Evolutionary conservation across 2,797 vertebrate species (phyloP), one percentile per base, ranked within the genome.

Genomic region (Cyprinella venusta): DNA sequence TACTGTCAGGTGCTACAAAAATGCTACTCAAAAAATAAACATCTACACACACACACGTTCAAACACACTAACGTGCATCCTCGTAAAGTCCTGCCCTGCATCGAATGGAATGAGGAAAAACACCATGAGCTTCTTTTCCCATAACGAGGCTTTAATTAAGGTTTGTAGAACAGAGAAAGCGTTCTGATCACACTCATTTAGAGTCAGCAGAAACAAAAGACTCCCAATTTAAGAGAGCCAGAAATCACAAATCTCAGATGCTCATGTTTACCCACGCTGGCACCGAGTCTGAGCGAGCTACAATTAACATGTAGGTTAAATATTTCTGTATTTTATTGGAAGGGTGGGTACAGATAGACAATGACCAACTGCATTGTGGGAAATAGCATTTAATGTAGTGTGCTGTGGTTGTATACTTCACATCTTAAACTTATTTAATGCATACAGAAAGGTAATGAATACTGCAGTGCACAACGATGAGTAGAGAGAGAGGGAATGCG

Each of bases 81-180:
- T n/a, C 56, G n/a, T n/a, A 7, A 61, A 50, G 45, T 38, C 38
- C 40, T 10, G 12, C 54, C 50, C 38, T 67, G 77, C 8, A 52
- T 40, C 6, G 2, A 68, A 26, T 42, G 45, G 21, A 56, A 70
- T 38, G 10, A 74, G 38, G n/a, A 78, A 70, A 82, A 79, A 89
- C 45, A 84, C 40, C 48, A 81, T 86, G 78, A 89, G 89, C 61
- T 82, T 89, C 82, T 87, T 81, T 81, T 82, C 77, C 83, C 79
- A 84, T 91, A 92, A 92, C 89, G 82, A 86, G 82, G 84, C 87
- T 87, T 92, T 92, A 92, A 93, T 89, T 88, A 86, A 84, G 83
- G 71, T 64, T 87, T 90, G 89, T 83, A 88, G 82, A 84, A 70
- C 4, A 88, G 68, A 89, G 79, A 88, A 70, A 30, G 80, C 87